A percentile compares a stretch with the other conserved stretches of the same genome.
phyloP scores from a whole-genome alignment of 1,140 invertebrate species.

The Proctacanthus coquilletti region DNA sequence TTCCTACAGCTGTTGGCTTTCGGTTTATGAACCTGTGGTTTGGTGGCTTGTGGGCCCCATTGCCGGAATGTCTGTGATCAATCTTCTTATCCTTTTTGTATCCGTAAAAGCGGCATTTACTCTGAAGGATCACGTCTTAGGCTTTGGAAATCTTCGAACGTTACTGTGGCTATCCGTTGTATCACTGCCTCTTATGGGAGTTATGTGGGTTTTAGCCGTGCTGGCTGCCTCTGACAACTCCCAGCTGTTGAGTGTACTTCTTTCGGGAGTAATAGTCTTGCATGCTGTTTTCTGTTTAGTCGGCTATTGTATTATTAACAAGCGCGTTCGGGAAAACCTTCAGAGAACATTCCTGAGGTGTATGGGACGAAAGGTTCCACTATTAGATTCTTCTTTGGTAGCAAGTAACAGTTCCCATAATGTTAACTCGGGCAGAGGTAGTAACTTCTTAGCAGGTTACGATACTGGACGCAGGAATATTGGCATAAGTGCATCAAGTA shows the following conservation, averaged over 20 bases:
- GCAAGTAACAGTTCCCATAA: slow-evolving; percentile 58
- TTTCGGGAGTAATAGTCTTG: slow-evolving; percentile 49
- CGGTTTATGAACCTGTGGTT: slow-evolving; percentile 76
- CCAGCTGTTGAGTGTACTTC: slow-evolving; percentile 55
- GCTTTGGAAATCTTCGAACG: slow-evolving; percentile 79
- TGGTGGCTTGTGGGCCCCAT: slow-evolving; percentile 84
- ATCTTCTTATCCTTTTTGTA: slow-evolving; percentile 64
- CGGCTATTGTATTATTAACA: slow-evolving; percentile 69
- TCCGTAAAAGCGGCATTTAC: slow-evolving; percentile 82
- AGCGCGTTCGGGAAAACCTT: slow-evolving; percentile 52
- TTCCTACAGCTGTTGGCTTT: slow-evolving; percentile 77
- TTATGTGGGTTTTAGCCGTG: slow-evolving; percentile 66
- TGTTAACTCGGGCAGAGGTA: slow-evolving; percentile 38
- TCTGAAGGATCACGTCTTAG: slow-evolving; percentile 75
- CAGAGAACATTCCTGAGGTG: slow-evolving; percentile 47
- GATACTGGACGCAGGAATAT: slow-evolving; percentile 57
- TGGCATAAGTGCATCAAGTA: slow-evolving; percentile 89
- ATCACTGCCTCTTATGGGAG: slow-evolving; percentile 57
- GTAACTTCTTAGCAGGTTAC: slow-evolving; percentile 22
- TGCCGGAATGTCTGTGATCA: slow-evolving; percentile 55
- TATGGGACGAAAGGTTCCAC: slow-evolving; percentile 70
- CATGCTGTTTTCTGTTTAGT: slow-evolving; percentile 64
- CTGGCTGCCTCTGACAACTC: slow-evolving; percentile 64
- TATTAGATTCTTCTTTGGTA: slow-evolving; percentile 55
- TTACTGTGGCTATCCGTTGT: slow-evolving; percentile 70